These are phyloP conservation scores for Piscicola geometra DNA, from an alignment of 2,888 invertebrate genomes.

Conservation along the genomic window DNA sequence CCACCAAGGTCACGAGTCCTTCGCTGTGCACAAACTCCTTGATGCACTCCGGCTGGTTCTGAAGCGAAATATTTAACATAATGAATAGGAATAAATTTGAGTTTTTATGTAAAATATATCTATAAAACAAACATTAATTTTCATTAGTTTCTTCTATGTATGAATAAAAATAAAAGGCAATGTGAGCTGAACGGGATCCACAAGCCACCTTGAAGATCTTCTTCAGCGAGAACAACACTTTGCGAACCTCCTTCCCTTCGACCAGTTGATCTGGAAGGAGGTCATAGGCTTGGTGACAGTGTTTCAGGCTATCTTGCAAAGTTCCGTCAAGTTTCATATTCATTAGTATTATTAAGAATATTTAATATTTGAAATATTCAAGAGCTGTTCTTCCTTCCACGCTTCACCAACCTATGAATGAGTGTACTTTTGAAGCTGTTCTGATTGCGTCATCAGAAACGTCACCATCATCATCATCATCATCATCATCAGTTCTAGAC, in stretches of 20 bases:
- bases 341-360: neutral
- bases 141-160: no score
- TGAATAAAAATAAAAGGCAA: neutral
- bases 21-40: slow-evolving; percentile 98
- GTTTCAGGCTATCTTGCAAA: neutral
- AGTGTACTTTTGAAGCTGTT: slow-evolving; percentile 30
- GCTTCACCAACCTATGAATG: slow-evolving; percentile 34
- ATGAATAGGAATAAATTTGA: no score
- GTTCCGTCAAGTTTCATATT: neutral
- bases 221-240: slow-evolving; percentile 92
- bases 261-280: slow-evolving; percentile 35
- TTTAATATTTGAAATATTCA: no score
- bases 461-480: neutral
- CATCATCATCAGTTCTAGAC: slow-evolving; percentile 6
- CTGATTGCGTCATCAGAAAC: slow-evolving; percentile 3
- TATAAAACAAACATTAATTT: no score
- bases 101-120: no score
- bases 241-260: slow-evolving; percentile 61
- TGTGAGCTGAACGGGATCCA: neutral
- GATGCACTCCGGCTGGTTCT: slow-evolving; percentile 97
- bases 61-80: no score
- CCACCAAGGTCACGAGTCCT: slow-evolving; percentile 92
- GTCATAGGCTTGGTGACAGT: neutral
- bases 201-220: slow-evolving; percentile 87
- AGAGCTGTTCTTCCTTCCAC: no score